These are phyloP conservation scores for Ceratosolen solmsi DNA, from an alignment of 1,140 invertebrate genomes.

Conservation along the genomic window DNA sequence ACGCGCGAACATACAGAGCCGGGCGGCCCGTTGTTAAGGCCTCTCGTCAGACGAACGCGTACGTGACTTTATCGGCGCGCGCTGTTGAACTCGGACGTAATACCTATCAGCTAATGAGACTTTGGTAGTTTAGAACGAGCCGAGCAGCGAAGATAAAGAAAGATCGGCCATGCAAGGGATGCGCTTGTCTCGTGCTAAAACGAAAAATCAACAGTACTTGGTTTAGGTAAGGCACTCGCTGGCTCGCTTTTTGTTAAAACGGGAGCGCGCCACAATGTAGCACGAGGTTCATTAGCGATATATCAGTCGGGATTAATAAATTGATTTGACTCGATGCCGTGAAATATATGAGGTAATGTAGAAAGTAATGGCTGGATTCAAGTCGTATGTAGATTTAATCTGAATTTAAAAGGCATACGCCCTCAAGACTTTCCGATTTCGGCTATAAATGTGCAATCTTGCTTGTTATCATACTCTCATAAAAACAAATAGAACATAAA, in stretches of 20 bases:
- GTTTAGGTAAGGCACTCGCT: too few relatives aligned
- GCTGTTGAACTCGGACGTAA: neutral
- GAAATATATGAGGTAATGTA: conserved; percentile 9
- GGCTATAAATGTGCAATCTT: conserved; percentile 4
- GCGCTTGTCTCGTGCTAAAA: neutral
- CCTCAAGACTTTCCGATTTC: neutral
- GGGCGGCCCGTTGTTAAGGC: neutral
- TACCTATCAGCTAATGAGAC: conserved; percentile 39
- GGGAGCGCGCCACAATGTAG: neutral
- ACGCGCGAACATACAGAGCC: neutral
- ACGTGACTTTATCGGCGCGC: neutral
- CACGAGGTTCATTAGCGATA: neutral
- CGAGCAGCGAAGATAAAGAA: conserved; percentile 1
- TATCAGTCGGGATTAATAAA: neutral
- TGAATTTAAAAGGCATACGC: neutral
- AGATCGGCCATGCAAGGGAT: neutral
- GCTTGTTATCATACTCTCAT: conserved; percentile 24
- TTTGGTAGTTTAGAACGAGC: conserved; percentile 40
- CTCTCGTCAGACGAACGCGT: conserved; percentile 13
- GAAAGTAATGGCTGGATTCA: conserved; percentile 8
- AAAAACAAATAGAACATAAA: conserved; percentile 16
- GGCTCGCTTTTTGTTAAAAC: neutral
- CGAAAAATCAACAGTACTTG: neutral
- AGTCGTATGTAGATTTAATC: neutral
- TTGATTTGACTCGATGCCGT: conserved; percentile 5